Base-by-base conservation (phyloP, 2,888 invertebrate genomes). In the Mechanitis mazaeus region DNA sequence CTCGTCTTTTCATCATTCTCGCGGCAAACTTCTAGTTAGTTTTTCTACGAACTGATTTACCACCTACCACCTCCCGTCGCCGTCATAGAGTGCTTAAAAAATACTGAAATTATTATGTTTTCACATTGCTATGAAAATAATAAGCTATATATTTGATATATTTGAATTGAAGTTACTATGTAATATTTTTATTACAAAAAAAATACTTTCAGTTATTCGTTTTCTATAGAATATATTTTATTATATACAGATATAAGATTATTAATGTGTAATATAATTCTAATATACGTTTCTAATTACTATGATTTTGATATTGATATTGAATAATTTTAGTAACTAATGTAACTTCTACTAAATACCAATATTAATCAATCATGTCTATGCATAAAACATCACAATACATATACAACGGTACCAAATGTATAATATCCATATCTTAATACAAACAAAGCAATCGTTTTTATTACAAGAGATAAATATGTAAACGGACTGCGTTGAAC, bases 21-120 rank as follows among this genome's bases (percentile, higher is more conserved):
- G 77, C 81, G 78, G 80, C 73, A 75, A 85, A 87, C 77, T 87
- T 87, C 84, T 83, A 84, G 83, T 87, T 85, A 85, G 84, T 87
- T 87, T 87, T 85, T 85, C 85, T 77, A 75, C 73, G 73, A 81
- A 80, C 81, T 86, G 87, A 88, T 88, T 88, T 88, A 88, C 83
- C 84, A 79, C 73, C 76, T 68, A 71, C 72, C 69, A 72, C 65
- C 63, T 59, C 64, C 64, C 65, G 67, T 77, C 77, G 74, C 76
- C 75, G 81, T 85, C 84, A 85, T 85, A 84, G 85, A 84, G 78
- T 80, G 80, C 79, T 82, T 80, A 77, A 77, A 81, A 81, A 81
- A 60, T 80, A 78, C 77, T 79, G 72, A 75, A 79, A 81, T 83
- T 81, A 80, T 66, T 66, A 62, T 57, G 38, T 55, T 54, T 55